A percentile compares a stretch with the other conserved stretches of the same genome.
Evolutionary conservation across 2,797 vertebrate species (phyloP).

Genomic region (Paramormyrops hopkinsi): DNA sequence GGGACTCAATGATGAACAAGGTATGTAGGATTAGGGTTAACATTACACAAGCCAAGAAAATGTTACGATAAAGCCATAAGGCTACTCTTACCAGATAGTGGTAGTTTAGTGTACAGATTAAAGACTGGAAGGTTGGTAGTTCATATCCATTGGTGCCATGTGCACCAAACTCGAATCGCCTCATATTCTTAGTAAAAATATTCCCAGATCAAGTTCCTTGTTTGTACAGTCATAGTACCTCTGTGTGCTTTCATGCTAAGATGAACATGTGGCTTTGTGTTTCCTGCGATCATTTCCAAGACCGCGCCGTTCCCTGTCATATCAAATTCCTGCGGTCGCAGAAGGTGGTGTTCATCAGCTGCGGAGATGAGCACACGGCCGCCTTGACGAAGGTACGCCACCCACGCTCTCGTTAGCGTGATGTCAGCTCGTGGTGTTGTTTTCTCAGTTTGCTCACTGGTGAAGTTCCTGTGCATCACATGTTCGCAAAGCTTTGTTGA

Average conservation of each 20-base stretch:
- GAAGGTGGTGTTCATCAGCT: constrained; percentile 94
- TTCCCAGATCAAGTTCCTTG: not conserved
- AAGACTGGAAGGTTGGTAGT: not conserved
- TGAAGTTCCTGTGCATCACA: not conserved
- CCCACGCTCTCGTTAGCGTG: not conserved
- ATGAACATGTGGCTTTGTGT: not conserved
- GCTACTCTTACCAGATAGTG: not conserved
- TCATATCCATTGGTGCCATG: not conserved
- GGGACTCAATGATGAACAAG: constrained; percentile 79
- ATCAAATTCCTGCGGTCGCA: constrained; percentile 90
- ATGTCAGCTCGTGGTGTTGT: not conserved
- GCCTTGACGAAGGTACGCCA: constrained; percentile 86
- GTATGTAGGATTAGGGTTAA: constrained; percentile 45
- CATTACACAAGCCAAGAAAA: not conserved
- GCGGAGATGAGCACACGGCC: constrained; percentile 91
- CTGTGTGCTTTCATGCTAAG: not conserved
- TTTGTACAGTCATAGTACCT: not conserved
- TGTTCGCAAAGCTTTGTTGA: not conserved
- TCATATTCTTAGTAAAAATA: not conserved
- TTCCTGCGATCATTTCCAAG: constrained; percentile 47
- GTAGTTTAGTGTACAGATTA: not conserved
- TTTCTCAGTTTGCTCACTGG: not conserved
- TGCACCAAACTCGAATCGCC: not conserved
- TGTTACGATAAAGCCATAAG: too few relatives aligned
- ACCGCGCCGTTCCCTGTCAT: constrained; percentile 87